A percentile compares a stretch with the other conserved stretches of the same genome.
Conservation (phyloP, 2,113 vertebrate species). For the Solea solea region DNA sequence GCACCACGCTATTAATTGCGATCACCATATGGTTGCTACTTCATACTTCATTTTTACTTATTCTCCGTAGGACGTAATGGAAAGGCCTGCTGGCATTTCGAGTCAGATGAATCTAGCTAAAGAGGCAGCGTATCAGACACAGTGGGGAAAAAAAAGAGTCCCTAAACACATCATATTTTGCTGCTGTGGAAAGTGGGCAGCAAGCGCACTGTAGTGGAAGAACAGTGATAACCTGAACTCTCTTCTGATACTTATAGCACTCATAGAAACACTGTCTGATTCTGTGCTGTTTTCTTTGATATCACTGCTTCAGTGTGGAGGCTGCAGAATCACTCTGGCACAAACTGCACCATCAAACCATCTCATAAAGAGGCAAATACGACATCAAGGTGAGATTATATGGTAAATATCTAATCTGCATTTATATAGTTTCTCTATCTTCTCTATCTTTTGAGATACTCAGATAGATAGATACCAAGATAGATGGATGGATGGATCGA, state of each 20-base stretch:
- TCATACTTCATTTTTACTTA: conserved; percentile 43
- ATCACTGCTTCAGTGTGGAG: too few relatives aligned
- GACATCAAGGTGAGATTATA: background rate
- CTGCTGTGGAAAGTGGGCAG: conserved; percentile 24
- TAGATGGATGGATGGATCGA: too few relatives aligned
- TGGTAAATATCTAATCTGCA: background rate
- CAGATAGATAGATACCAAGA: too few relatives aligned
- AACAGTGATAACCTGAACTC: conserved; percentile 14
- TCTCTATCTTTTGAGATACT: too few relatives aligned
- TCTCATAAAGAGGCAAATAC: background rate
- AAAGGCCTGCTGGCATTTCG: conserved; percentile 50
- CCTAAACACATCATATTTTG: conserved; percentile 54
- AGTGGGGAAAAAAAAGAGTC: conserved; percentile 11
- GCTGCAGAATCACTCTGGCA: background rate
- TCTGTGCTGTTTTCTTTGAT: background rate
- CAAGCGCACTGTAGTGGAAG: conserved; percentile 22
- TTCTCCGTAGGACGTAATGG: conserved; percentile 32
- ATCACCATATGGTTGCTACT: conserved; percentile 31
- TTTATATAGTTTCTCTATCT: background rate
- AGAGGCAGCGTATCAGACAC: conserved; percentile 25
- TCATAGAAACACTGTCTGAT: conserved; percentile 41
- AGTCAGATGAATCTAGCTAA: conserved; percentile 39
- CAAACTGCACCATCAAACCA: conserved; percentile 14
- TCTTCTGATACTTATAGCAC: conserved; percentile 13
- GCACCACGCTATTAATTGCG: conserved; percentile 29